A percentile compares a stretch with the other conserved stretches of the same genome.
Evolutionary conservation across 2,888 invertebrate genomes (phyloP).

Genomic region (Phania funesta): DNA sequence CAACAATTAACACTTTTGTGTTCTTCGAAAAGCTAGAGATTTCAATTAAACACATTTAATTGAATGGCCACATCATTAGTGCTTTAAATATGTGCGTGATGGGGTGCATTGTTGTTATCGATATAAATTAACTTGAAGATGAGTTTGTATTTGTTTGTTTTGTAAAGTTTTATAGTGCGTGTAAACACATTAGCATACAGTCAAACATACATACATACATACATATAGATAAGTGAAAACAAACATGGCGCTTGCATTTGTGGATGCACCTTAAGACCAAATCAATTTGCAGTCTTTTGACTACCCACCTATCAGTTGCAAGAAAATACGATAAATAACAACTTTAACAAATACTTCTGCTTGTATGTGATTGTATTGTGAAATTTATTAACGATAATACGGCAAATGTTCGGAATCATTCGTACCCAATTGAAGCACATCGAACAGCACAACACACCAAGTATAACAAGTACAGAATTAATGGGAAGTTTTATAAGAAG

Average conservation of each 20-base stretch:
- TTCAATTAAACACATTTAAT: constrained; percentile 26
- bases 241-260: too few relatives aligned
- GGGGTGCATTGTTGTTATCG: neutral
- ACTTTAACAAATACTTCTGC: neutral
- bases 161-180: neutral
- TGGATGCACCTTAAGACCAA: too few relatives aligned
- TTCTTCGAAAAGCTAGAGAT: neutral
- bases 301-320: too few relatives aligned
- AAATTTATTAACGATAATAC: constrained; percentile 1
- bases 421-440: neutral
- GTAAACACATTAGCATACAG: neutral
- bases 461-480: neutral
- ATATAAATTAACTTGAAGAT: neutral
- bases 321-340: too few relatives aligned
- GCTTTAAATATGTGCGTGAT: neutral
- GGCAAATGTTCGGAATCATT: neutral
- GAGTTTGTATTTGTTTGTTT: constrained; percentile 15
- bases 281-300: too few relatives aligned
- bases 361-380: neutral
- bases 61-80: constrained; percentile 27
- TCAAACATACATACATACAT: neutral
- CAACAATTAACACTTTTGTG: constrained; percentile 10
- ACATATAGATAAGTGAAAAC: too few relatives aligned
- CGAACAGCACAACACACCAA: too few relatives aligned
- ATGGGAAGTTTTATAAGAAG: neutral